phyloP scores from a whole-genome alignment of 2,888 invertebrate genomes.

The Oxyteleia sp. region DNA sequence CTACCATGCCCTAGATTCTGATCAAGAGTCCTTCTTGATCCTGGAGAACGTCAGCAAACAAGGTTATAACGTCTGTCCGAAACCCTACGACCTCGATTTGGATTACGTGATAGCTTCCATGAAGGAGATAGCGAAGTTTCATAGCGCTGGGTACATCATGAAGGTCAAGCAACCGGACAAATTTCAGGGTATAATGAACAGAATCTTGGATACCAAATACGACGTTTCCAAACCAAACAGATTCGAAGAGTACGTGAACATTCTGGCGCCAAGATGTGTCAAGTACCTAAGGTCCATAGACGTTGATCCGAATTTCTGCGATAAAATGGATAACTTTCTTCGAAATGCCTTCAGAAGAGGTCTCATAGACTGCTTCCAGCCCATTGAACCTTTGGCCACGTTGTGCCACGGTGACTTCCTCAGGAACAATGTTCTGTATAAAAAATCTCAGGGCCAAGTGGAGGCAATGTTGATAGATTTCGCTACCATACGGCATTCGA shows the following conservation, averaged over 20 bases:
- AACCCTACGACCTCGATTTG: slow-evolving; percentile 71
- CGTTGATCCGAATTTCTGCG: slow-evolving; percentile 77
- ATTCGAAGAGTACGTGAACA: slow-evolving; percentile 12
- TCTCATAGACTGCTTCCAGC: slow-evolving; percentile 63
- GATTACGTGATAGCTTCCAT: slow-evolving; percentile 79
- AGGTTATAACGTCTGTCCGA: no score
- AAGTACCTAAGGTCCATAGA: slow-evolving; percentile 74
- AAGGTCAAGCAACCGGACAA: slow-evolving; percentile 75
- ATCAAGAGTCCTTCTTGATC: slow-evolving; percentile 74
- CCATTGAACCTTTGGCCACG: slow-evolving; percentile 81
- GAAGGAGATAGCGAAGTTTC: slow-evolving; percentile 81
- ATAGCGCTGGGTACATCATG: slow-evolving; percentile 80
- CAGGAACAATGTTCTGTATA: slow-evolving; percentile 81
- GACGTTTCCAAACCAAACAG: neutral
- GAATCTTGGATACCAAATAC: slow-evolving; percentile 75
- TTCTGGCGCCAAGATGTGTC: slow-evolving; percentile 66
- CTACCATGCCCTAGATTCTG: slow-evolving; percentile 61
- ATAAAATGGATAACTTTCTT: slow-evolving; percentile 75
- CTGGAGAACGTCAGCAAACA: slow-evolving; percentile 81
- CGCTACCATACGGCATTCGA: slow-evolving; percentile 78
- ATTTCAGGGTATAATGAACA: slow-evolving; percentile 75
- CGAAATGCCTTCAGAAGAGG: slow-evolving; percentile 69
- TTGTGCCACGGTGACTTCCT: slow-evolving; percentile 84
- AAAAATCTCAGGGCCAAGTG: slow-evolving; percentile 24
- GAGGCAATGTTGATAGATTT: slow-evolving; percentile 79